phyloP scores from a whole-genome alignment of 1,140 invertebrate species.

The Hylaeus volcanicus region DNA sequence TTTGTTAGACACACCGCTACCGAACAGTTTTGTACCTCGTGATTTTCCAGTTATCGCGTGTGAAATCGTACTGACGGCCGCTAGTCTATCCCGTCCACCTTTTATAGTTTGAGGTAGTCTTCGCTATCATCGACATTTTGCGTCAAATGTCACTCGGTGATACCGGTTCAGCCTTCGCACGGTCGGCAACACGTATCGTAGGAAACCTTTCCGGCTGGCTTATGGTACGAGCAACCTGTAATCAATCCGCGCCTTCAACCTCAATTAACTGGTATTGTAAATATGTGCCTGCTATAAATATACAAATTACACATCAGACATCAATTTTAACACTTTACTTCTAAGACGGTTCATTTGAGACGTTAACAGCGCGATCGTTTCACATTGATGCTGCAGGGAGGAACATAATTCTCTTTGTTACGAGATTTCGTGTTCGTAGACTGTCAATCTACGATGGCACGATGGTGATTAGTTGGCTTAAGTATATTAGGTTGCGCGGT shows the following conservation, averaged over 20 bases:
- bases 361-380: not conserved
- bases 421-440: not conserved
- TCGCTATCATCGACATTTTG: slow-evolving; percentile 59
- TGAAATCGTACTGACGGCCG: slow-evolving; percentile 48
- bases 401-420: not conserved
- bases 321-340: not conserved
- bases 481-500: too few relatives aligned
- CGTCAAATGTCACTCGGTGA: slow-evolving; percentile 63
- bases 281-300: slow-evolving; percentile 16
- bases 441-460: not conserved
- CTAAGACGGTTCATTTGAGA: not conserved
- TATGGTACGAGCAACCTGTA: slow-evolving; percentile 21
- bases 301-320: not conserved
- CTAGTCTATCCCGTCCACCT: slow-evolving; percentile 29
- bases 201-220: slow-evolving; percentile 29
- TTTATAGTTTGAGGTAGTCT: slow-evolving; percentile 59
- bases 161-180: slow-evolving; percentile 59
- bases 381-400: not conserved
- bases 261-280: slow-evolving; percentile 25
- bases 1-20: not conserved
- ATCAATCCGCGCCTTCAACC: slow-evolving; percentile 28
- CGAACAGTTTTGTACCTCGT: not conserved
- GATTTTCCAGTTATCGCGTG: slow-evolving; percentile 47
- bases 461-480: too few relatives aligned
- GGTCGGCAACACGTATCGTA: slow-evolving; percentile 32